Conservation (phyloP, 2,888 invertebrate genomes). For the Orthosia gracilis region DNA sequence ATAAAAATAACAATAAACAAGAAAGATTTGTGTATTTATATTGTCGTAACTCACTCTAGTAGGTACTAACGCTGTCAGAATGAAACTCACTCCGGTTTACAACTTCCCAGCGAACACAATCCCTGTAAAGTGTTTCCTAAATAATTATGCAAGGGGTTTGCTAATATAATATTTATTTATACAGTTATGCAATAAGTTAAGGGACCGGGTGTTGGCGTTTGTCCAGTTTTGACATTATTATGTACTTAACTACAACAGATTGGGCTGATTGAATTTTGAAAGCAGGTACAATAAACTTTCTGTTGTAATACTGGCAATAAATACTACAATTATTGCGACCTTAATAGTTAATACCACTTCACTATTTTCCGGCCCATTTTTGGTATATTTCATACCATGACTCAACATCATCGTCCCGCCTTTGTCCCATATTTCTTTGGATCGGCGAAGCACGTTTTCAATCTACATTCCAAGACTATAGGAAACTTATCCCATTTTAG, state of each 20-base stretch:
- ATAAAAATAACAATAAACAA: too few species aligned
- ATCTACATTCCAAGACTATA: not conserved
- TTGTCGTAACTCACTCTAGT: not conserved
- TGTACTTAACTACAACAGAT: not conserved
- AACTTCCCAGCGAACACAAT: not conserved
- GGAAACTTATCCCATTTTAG: not conserved
- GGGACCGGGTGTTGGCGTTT: slow-evolving; percentile 16
- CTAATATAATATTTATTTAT: slow-evolving; percentile 43
- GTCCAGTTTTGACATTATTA: slow-evolving; percentile 18
- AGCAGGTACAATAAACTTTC: too few species aligned
- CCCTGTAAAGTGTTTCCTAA: slow-evolving; percentile 2
- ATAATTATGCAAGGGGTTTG: slow-evolving; percentile 17
- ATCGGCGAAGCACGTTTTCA: not conserved
- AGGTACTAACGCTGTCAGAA: not conserved
- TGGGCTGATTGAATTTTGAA: slow-evolving; percentile 13
- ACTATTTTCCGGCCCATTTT: not conserved
- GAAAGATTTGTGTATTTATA: too few species aligned
- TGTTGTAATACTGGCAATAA: not conserved
- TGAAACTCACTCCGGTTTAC: not conserved
- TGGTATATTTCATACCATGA: not conserved
- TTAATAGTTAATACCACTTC: too few species aligned
- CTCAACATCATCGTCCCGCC: not conserved
- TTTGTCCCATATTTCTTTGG: not conserved
- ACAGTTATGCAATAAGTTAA: slow-evolving; percentile 33
- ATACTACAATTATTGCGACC: not conserved